phyloP scores from a whole-genome alignment of 2,888 invertebrate genomes.

The Cryptosula pallasiana region DNA sequence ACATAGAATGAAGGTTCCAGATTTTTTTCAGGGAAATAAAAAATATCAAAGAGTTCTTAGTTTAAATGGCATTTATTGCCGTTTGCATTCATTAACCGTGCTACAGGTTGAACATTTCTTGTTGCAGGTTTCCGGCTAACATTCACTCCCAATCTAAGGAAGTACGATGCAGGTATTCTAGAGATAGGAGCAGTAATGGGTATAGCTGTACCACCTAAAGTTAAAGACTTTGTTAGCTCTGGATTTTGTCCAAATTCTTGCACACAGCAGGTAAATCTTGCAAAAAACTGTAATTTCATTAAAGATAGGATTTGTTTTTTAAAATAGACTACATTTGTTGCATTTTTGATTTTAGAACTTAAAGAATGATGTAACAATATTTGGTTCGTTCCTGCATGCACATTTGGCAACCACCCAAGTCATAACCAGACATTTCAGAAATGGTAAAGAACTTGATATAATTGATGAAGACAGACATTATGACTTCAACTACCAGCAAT shows the following conservation, averaged over 20 bases:
- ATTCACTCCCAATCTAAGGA: slow-evolving; percentile 5
- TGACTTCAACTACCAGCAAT: slow-evolving; percentile 32
- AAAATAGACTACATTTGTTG: too few relatives aligned
- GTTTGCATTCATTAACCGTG: too few relatives aligned
- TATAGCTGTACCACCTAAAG: slow-evolving; percentile 49
- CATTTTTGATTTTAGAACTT: not conserved
- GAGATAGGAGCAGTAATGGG: slow-evolving; percentile 9
- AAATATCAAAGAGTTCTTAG: too few relatives aligned
- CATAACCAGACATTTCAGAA: slow-evolving; percentile 32
- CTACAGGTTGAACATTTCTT: too few relatives aligned
- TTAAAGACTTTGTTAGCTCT: slow-evolving; percentile 55
- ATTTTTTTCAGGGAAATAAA: too few relatives aligned
- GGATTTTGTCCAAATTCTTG: slow-evolving; percentile 60
- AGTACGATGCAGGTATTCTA: slow-evolving; percentile 26
- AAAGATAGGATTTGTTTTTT: too few relatives aligned
- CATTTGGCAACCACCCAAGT: slow-evolving; percentile 27
- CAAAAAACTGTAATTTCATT: too few relatives aligned
- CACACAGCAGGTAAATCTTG: slow-evolving; percentile 66
- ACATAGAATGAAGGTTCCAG: too few relatives aligned
- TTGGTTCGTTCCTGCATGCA: not conserved
- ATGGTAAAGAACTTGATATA: slow-evolving; percentile 35
- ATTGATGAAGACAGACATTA: slow-evolving; percentile 33
- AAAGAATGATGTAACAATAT: not conserved
- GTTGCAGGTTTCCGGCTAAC: slow-evolving; percentile 1
- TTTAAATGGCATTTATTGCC: too few relatives aligned